Base-by-base conservation (phyloP, 2,797 vertebrate species). In the Alectoris magna region DNA sequence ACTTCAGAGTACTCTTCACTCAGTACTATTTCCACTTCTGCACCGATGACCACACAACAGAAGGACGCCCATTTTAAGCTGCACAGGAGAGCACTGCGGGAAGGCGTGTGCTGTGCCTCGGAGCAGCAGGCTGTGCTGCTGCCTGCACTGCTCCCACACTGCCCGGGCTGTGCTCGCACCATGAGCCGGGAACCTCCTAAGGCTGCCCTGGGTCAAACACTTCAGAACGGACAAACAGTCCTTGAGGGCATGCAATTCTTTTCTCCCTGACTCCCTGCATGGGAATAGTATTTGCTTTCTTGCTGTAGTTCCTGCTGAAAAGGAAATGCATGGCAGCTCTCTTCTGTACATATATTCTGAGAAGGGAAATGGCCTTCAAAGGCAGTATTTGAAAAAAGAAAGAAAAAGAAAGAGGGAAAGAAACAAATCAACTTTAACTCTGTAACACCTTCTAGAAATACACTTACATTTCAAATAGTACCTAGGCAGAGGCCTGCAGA, bases 311-410 rank as follows among this genome's bases (percentile, higher is more conserved):
- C 36, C 46, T 12, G 15, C 29, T 58, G 55, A 46, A 70, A 44
- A 49, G 64, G 53, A 49, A 70, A 44, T 0, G 2, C n/a, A 13
- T 18, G 41, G 41, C 43, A 68, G 49, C 19, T 59, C 66, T 62
- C 51, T 29, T 26, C 44, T 70, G 41, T 48, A 18, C 56, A 6
- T 29, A 53, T 0, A 1, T 39, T 53, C 66, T 69, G 34, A 53
- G 34, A 69, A 41, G 9, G 55, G 15, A 81, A 48, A 44, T 2
- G 41, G 31, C 70, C 69, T 71, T 44, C 75, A 53, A 41, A 58
- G 24, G 15, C 0, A 2, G 23, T 27, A 43, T 11, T 69, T 15
- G 17, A 43, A 43, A 43, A 43, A 17, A 43, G 7, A 16, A 12
- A 14, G 9, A 16, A n/a, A 16, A 11, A 27, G 15, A 49, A 7